Conservation (phyloP, 2,888 invertebrate genomes). For the Tryphoninae sp. region DNA sequence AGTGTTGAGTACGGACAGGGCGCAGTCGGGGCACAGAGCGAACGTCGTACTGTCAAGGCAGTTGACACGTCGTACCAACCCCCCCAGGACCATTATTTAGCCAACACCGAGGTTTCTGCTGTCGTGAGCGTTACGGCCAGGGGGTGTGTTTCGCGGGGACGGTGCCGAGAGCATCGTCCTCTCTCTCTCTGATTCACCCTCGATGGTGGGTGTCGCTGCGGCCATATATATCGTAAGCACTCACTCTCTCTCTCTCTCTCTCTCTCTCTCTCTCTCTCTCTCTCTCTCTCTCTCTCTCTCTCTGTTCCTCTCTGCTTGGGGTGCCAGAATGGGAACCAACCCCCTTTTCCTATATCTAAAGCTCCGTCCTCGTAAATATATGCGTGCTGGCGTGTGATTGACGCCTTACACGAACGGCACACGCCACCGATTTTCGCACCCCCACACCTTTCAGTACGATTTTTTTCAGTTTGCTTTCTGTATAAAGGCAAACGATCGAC, state of each 20-base stretch:
- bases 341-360: slow-evolving; percentile 21
- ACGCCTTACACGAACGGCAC: slow-evolving; percentile 78
- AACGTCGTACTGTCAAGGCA: slow-evolving; percentile 78
- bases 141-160: slow-evolving; percentile 76
- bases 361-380: slow-evolving; percentile 77
- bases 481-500: slow-evolving; percentile 7
- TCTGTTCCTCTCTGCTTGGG: slow-evolving; percentile 31
- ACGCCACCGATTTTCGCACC: slow-evolving; percentile 68
- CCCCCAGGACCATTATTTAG: slow-evolving; percentile 79
- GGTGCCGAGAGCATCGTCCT: slow-evolving; percentile 63
- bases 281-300: neutral
- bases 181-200: slow-evolving; percentile 14
- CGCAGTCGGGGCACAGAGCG: slow-evolving; percentile 46
- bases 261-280: neutral
- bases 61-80: slow-evolving; percentile 79
- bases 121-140: slow-evolving; percentile 70
- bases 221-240: slow-evolving; percentile 22
- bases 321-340: slow-evolving; percentile 50
- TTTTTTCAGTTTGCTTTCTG: slow-evolving; percentile 4
- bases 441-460: slow-evolving; percentile 39
- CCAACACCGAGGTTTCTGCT: slow-evolving; percentile 73
- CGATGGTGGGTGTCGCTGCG: slow-evolving; percentile 33
- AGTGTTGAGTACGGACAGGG: slow-evolving; percentile 39
- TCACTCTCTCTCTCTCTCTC: slow-evolving; percentile 1
- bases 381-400: slow-evolving; percentile 80